Conservation (phyloP, 1,140 invertebrate genomes). For the Doryteuthis pealeii region DNA sequence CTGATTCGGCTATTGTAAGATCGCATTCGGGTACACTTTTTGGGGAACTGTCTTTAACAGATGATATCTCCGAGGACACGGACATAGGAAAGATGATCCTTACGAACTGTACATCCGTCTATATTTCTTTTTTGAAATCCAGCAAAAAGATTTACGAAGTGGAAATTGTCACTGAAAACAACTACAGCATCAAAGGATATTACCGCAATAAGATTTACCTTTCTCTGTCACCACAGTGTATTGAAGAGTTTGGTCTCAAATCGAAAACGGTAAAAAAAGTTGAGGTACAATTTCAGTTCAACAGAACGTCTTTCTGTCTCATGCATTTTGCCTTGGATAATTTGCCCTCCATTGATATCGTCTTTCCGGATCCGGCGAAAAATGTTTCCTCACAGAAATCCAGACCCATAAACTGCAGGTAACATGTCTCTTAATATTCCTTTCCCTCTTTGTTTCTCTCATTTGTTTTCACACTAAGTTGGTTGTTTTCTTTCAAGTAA, state of each 20-base stretch:
- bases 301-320: conserved; percentile 44
- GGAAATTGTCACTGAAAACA: conserved; percentile 44
- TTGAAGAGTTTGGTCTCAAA: conserved; percentile 34
- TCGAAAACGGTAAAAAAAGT: conserved; percentile 31
- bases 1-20: conserved; percentile 36
- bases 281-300: conserved; percentile 56
- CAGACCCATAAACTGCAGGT: conserved; percentile 40
- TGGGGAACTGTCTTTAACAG: conserved; percentile 46
- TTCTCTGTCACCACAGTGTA: conserved; percentile 36
- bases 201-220: conserved; percentile 50
- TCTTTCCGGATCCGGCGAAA: conserved; percentile 52
- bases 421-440: conserved; percentile 21
- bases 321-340: conserved; percentile 54
- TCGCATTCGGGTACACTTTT: conserved; percentile 46
- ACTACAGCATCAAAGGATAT: conserved; percentile 48
- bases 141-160: conserved; percentile 47
- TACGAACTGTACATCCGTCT: conserved; percentile 42
- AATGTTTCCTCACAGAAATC: conserved; percentile 40
- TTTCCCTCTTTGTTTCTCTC: neutral
- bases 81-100: conserved; percentile 49
- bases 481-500: too few species aligned
- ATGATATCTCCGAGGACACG: conserved; percentile 52
- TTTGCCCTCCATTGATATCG: conserved; percentile 41
- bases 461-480: too few species aligned
- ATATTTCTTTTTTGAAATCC: conserved; percentile 36